Evolutionary conservation across 2,113 vertebrate species (phyloP).

Genomic region (Oryzias melastigma): DNA sequence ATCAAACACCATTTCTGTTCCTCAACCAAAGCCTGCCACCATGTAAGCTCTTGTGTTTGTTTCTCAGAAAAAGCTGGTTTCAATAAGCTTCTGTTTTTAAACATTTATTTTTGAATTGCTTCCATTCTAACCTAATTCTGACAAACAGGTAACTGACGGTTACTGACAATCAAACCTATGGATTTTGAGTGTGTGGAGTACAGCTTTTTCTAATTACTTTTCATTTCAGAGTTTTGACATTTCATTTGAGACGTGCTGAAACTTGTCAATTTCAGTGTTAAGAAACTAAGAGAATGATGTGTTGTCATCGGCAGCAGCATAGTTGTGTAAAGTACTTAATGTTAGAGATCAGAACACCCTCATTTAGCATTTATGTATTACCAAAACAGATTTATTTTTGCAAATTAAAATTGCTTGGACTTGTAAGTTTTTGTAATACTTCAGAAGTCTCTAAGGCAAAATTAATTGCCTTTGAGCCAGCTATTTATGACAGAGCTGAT

Average conservation of each 20-base stretch:
- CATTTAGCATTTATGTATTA: too few relatives aligned
- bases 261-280: slow-evolving; percentile 19
- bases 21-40: slow-evolving; percentile 16
- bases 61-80: background rate
- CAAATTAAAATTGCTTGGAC: too few relatives aligned
- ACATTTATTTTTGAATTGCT: slow-evolving; percentile 6
- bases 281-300: slow-evolving; percentile 14
- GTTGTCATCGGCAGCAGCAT: background rate
- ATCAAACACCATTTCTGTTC: background rate
- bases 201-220: background rate
- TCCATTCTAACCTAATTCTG: slow-evolving; percentile 11
- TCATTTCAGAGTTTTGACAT: slow-evolving; percentile 23
- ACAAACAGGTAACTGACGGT: background rate
- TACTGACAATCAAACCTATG: slow-evolving; percentile 48
- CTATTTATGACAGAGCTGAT: too few relatives aligned
- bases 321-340: too few relatives aligned
- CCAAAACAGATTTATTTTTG: too few relatives aligned
- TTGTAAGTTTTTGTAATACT: too few relatives aligned
- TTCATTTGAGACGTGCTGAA: background rate
- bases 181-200: slow-evolving; percentile 9
- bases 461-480: too few relatives aligned
- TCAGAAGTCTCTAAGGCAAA: too few relatives aligned
- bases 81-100: slow-evolving; percentile 8
- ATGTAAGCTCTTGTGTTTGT: background rate
- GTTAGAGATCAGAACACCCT: too few relatives aligned